These are phyloP conservation scores for Eupleurogrammus muticus DNA, from an alignment of 2,797 vertebrate species.

Conservation along the genomic window DNA sequence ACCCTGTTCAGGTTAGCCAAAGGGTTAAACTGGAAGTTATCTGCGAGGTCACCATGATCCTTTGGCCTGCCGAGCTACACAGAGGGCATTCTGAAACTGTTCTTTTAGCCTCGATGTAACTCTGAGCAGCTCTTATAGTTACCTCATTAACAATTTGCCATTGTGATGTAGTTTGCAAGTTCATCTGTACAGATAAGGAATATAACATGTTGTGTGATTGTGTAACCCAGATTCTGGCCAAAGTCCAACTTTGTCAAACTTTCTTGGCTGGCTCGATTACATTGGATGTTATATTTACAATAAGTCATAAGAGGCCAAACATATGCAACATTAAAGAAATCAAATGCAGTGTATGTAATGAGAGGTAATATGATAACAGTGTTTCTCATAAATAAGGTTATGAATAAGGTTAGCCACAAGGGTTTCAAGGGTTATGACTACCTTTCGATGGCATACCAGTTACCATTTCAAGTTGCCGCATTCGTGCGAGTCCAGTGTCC, in stretches of 20 bases:
- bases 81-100: too few species aligned
- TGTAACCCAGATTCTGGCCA: neutral
- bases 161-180: neutral
- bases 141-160: neutral
- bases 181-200: neutral
- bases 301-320: neutral
- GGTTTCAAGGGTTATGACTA: too few species aligned
- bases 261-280: neutral
- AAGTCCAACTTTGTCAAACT: too few species aligned
- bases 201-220: neutral
- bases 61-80: too few species aligned
- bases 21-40: too few species aligned
- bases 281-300: conserved; percentile 3
- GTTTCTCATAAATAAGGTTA: neutral
- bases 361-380: conserved; percentile 3
- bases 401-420: neutral
- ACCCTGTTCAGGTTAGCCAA: too few species aligned
- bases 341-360: conserved; percentile 10
- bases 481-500: too few species aligned
- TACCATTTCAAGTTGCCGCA: too few species aligned
- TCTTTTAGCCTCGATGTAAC: too few species aligned
- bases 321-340: neutral
- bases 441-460: too few species aligned
- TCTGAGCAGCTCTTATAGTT: neutral
- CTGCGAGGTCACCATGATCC: too few species aligned